phyloP scores from a whole-genome alignment of 2,113 vertebrate species.

The Choloepus hoffmanni region DNA sequence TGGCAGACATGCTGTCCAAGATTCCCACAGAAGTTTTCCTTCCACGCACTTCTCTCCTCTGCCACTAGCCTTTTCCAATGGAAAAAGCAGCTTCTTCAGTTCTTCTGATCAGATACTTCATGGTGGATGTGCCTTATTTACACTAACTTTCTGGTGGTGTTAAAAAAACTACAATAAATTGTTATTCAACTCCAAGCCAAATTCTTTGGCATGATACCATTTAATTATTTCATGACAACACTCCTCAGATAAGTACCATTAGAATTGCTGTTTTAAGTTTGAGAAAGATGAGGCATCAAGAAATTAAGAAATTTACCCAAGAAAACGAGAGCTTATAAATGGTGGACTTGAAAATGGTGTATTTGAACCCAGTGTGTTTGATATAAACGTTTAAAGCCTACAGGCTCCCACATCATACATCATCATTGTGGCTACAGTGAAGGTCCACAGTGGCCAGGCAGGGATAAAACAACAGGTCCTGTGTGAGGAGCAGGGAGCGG shows the following conservation, averaged over 20 bases:
- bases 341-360: neutral
- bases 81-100: accelerated
- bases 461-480: neutral
- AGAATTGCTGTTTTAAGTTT: neutral
- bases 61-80: accelerated
- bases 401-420: accelerated
- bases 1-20: too few species aligned
- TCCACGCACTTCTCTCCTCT: neutral
- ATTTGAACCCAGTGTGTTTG: neutral
- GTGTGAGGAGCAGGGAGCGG: accelerated
- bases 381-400: neutral
- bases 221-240: neutral
- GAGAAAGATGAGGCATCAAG: neutral
- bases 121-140: neutral
- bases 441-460: neutral
- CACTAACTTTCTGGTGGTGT: neutral
- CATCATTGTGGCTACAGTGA: accelerated
- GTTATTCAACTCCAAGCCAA: neutral
- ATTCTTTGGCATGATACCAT: neutral
- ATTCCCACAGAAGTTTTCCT: neutral
- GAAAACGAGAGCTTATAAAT: accelerated
- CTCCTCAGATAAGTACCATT: neutral
- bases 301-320: neutral
- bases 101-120: too few species aligned
- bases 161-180: neutral